Conservation (phyloP, 2,113 vertebrate species). For the Paralichthys olivaceus region DNA sequence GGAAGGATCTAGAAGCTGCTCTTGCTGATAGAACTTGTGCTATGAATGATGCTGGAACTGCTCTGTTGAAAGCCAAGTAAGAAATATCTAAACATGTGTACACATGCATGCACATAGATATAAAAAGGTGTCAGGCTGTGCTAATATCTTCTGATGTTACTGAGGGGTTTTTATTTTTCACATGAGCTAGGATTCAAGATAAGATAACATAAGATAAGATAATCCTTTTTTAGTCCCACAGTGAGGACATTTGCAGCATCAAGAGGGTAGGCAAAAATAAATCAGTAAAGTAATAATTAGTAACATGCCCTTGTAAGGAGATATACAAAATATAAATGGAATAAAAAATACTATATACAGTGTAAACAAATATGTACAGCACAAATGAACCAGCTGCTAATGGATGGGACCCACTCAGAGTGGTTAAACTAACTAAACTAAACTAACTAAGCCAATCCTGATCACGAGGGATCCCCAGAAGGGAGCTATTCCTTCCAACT, state of each 20-base stretch:
- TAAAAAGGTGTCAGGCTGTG: not conserved
- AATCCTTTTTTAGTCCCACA: too few relatives aligned
- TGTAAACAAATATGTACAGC: not conserved
- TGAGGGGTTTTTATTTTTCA: not conserved
- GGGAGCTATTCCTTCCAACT: not conserved
- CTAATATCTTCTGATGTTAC: not conserved
- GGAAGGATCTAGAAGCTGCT: conserved; percentile 91
- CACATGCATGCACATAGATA: not conserved
- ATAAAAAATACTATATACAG: too few relatives aligned
- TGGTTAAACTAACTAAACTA: too few relatives aligned
- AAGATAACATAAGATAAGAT: too few relatives aligned
- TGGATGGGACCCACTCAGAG: not conserved
- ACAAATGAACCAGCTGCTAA: conserved; percentile 17
- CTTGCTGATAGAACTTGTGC: conserved; percentile 86
- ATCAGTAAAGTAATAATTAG: too few relatives aligned
- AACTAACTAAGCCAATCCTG: not conserved
- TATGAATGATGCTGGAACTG: conserved; percentile 86
- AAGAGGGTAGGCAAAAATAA: too few relatives aligned
- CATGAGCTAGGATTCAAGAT: not conserved
- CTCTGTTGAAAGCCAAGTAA: conserved; percentile 92
- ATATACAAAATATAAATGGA: too few relatives aligned
- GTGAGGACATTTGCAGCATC: too few relatives aligned
- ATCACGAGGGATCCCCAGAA: not conserved
- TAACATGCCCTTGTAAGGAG: too few relatives aligned
- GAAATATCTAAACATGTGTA: conserved; percentile 10